Conservation (phyloP, 1,140 invertebrate species). For the Camponotus pennsylvanicus region DNA sequence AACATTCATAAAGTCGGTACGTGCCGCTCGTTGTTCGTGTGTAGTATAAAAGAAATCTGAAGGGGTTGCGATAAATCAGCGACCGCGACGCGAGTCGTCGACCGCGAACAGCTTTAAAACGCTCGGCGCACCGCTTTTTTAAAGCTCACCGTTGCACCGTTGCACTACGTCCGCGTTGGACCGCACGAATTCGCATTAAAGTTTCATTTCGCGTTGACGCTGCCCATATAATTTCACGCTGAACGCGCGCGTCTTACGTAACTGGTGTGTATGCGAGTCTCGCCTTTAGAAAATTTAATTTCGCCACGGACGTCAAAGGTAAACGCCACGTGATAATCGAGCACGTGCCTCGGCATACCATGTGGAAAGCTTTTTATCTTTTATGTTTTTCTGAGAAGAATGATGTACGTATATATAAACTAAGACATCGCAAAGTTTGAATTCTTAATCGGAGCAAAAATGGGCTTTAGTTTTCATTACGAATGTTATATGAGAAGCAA, state of each 20-base stretch:
- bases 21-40: constrained; percentile 51
- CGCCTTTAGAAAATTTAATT: constrained; percentile 57
- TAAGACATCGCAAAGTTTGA: not conserved
- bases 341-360: not conserved
- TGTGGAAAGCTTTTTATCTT: not conserved
- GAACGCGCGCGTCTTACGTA: constrained; percentile 51
- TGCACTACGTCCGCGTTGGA: not conserved
- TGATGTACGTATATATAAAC: not conserved
- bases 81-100: constrained; percentile 11
- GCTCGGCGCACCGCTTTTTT: constrained; percentile 41
- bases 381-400: not conserved
- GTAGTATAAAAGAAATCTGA: constrained; percentile 44
- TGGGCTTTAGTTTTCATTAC: not conserved
- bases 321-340: constrained; percentile 21
- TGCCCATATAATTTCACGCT: constrained; percentile 71
- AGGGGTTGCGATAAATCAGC: constrained; percentile 37
- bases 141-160: constrained; percentile 7
- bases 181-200: constrained; percentile 57
- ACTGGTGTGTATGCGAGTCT: not conserved
- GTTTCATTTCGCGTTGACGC: constrained; percentile 69
- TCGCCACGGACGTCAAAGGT: constrained; percentile 24
- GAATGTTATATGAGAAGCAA: not conserved
- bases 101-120: constrained; percentile 34
- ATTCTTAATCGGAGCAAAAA: not conserved
- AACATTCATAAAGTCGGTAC: constrained; percentile 35